phyloP scores from a whole-genome alignment of 2,797 vertebrate genomes.

The Brotula barbata region DNA sequence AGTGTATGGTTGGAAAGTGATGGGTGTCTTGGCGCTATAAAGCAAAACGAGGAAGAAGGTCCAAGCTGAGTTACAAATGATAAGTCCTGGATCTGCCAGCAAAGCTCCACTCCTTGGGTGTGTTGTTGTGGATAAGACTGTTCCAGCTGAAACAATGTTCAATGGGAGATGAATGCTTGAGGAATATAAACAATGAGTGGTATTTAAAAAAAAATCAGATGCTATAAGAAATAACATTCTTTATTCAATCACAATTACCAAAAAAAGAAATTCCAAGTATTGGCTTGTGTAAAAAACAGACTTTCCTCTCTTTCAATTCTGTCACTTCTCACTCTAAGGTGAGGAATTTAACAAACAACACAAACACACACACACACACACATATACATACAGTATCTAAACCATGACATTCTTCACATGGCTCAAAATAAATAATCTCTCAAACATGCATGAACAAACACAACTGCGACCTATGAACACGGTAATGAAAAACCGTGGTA shows the following conservation, averaged over 20 bases:
- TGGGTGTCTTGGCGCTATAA: no score
- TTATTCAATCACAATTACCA: constrained; percentile 66
- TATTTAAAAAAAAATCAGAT: not conserved
- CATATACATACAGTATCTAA: no score
- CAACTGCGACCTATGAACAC: constrained; percentile 36
- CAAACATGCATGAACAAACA: constrained; percentile 44
- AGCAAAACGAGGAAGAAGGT: no score
- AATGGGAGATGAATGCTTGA: no score
- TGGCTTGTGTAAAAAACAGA: constrained; percentile 55
- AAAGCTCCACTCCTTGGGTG: no score
- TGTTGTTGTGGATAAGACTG: no score
- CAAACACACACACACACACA: constrained; percentile 35
- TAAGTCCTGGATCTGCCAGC: no score
- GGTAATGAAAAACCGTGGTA: constrained; percentile 9
- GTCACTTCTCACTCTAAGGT: constrained; percentile 24
- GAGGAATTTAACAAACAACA: constrained; percentile 45
- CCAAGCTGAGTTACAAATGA: no score
- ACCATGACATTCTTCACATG: constrained; percentile 42
- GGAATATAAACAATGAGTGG: no score
- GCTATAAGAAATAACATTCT: constrained; percentile 53
- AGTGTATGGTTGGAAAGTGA: no score
- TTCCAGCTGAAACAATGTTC: no score
- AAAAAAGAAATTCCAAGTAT: constrained; percentile 40
- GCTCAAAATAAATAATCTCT: constrained; percentile 50
- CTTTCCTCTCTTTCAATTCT: not conserved